Evolutionary conservation across 2,888 invertebrate species (phyloP).

Genomic region (Ganaspis brasiliensis): DNA sequence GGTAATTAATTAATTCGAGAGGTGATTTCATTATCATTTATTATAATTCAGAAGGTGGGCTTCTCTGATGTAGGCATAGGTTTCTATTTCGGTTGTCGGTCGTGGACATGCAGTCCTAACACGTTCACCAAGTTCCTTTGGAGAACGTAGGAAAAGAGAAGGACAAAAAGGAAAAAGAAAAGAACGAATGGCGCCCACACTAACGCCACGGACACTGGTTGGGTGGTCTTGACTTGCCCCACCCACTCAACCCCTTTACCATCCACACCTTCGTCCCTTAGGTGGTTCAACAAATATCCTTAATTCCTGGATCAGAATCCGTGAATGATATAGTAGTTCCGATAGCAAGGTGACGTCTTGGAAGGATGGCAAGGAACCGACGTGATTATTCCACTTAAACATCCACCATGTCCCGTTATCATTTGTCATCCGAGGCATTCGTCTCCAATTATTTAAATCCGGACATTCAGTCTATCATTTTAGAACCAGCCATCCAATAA

Average conservation of each 20-base stretch:
- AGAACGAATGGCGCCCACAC: conserved; percentile 78
- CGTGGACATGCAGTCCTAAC: conserved; percentile 55
- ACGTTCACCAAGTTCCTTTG: conserved; percentile 56
- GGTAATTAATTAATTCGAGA: no score
- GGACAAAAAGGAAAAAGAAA: conserved; percentile 68
- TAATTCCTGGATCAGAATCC: conserved; percentile 62
- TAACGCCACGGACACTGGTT: conserved; percentile 78
- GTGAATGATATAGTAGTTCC: conserved; percentile 62
- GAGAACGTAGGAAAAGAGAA: conserved; percentile 59
- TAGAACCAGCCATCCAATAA: background rate
- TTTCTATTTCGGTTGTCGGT: conserved; percentile 53
- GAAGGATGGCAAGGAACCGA: conserved; percentile 61
- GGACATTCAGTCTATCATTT: conserved; percentile 17
- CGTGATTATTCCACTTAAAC: conserved; percentile 62
- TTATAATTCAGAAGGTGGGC: conserved; percentile 71
- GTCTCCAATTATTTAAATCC: conserved; percentile 29
- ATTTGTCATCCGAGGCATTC: conserved; percentile 31
- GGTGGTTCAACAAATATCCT: conserved; percentile 61
- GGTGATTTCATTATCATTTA: conserved; percentile 63
- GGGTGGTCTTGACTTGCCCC: conserved; percentile 79
- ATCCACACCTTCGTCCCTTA: conserved; percentile 68
- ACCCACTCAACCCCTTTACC: conserved; percentile 75
- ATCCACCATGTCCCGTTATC: conserved; percentile 31
- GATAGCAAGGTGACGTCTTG: conserved; percentile 60
- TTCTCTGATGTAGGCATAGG: conserved; percentile 57